phyloP scores from a whole-genome alignment of 2,888 invertebrate species.

The Neuroscelio doddi region DNA sequence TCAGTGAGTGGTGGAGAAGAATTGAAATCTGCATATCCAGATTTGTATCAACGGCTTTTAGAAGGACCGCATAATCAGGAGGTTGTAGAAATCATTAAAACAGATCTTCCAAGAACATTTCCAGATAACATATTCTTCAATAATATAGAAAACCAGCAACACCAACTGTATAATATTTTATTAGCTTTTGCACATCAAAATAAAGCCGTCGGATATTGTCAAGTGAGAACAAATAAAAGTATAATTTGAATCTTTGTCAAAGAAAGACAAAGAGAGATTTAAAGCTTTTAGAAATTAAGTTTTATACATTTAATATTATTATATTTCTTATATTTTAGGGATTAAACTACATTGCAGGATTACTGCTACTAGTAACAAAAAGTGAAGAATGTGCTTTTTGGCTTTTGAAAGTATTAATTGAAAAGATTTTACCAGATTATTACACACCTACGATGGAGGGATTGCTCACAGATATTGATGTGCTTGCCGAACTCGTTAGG shows the following conservation, averaged over 20 bases:
- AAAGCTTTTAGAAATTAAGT: too few relatives aligned
- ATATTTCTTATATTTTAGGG: constrained; percentile 75
- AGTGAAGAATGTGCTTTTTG: constrained; percentile 94
- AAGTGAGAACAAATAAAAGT: constrained; percentile 74
- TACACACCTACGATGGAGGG: constrained; percentile 93
- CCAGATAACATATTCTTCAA: constrained; percentile 96
- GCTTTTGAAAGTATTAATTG: constrained; percentile 91
- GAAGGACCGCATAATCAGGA: constrained; percentile 81
- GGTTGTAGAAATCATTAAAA: constrained; percentile 86
- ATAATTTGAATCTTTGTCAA: constrained; percentile 2
- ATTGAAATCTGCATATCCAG: constrained; percentile 77
- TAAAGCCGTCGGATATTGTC: constrained; percentile 91
- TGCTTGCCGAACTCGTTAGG: constrained; percentile 87
- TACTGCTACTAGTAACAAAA: constrained; percentile 88
- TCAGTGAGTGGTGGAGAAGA: constrained; percentile 86
- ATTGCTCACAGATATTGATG: constrained; percentile 90
- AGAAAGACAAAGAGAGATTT: too few relatives aligned
- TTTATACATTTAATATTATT: too few relatives aligned
- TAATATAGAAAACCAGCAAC: constrained; percentile 81
- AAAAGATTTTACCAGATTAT: constrained; percentile 89
- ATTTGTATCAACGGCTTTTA: constrained; percentile 80
- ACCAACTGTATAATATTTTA: constrained; percentile 87
- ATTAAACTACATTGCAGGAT: constrained; percentile 92
- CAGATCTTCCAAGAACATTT: constrained; percentile 94
- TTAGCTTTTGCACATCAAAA: constrained; percentile 93